Conservation (phyloP, 2,113 vertebrate genomes). For the Muntiacus muntjak region DNA sequence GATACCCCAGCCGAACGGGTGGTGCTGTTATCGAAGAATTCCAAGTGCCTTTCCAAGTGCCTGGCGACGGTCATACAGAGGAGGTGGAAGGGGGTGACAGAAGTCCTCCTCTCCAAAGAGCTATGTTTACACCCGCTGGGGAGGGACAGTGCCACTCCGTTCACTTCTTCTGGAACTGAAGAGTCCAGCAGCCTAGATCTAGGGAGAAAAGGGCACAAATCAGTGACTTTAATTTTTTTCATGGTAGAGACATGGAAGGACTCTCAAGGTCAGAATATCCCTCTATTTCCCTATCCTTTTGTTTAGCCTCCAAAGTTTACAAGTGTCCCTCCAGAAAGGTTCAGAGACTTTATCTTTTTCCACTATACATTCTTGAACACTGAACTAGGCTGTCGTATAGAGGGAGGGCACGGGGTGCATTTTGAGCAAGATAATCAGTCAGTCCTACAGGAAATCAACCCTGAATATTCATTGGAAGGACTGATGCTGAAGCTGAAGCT, state of each 20-base stretch:
- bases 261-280: not conserved
- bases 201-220: not conserved
- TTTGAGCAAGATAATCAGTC: not conserved
- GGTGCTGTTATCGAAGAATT: conserved; percentile 12
- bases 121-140: not conserved
- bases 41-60: not conserved
- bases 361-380: not conserved
- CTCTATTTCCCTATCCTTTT: not conserved
- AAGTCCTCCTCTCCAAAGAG: conserved; percentile 39
- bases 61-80: not conserved
- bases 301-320: not conserved
- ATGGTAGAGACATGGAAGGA: not conserved
- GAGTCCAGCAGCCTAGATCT: conserved; percentile 73
- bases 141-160: not conserved
- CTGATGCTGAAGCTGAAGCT: not conserved
- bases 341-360: not conserved
- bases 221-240: not conserved
- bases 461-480: not conserved
- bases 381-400: not conserved
- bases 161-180: conserved; percentile 31
- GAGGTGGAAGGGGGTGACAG: not conserved
- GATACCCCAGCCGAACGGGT: not conserved
- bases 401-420: accelerated
- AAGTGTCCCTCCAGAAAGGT: not conserved
- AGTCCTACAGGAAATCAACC: not conserved